These are phyloP conservation scores for Cladorhizidae sp. DNA, from an alignment of 37 sponge, comb jelly and placozoan genomes.

Conservation along the genomic window DNA sequence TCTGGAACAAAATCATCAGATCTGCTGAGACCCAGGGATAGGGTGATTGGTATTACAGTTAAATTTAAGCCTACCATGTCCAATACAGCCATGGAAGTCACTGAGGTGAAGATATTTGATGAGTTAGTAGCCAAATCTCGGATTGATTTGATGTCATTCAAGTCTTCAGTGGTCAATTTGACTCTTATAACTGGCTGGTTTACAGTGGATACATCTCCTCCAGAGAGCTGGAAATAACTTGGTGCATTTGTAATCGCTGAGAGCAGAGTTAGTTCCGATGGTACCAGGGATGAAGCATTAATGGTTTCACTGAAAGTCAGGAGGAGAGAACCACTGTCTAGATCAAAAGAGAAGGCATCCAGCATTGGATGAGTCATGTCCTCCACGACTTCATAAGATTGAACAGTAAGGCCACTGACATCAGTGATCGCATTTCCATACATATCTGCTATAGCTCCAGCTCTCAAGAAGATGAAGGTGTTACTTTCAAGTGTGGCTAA, in stretches of 20 bases:
- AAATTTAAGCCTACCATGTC: slow-evolving; percentile 84
- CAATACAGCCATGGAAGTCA: slow-evolving; percentile 46
- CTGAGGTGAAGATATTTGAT: slow-evolving; percentile 65
- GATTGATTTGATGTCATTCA: slow-evolving; percentile 78
- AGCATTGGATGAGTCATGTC: slow-evolving; percentile 72
- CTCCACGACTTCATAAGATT: slow-evolving; percentile 38
- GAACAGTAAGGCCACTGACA: slow-evolving; percentile 57
- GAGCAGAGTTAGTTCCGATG: slow-evolving; percentile 62
- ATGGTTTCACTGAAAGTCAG: slow-evolving; percentile 82
- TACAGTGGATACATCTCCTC: slow-evolving; percentile 19
- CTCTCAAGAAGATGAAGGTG: slow-evolving; percentile 69
- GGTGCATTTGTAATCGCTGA: slow-evolving; percentile 10
- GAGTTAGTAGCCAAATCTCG: slow-evolving; percentile 50
- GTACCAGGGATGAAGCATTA: slow-evolving; percentile 53
- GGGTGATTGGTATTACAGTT: slow-evolving; percentile 31
- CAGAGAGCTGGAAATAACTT: slow-evolving; percentile 40
- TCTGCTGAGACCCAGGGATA: slow-evolving; percentile 30
- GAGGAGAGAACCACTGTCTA: slow-evolving; percentile 57
- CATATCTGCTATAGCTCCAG: slow-evolving; percentile 61
- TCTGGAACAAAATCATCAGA: slow-evolving; percentile 51
- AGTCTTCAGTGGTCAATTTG: slow-evolving; percentile 55
- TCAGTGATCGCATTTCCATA: slow-evolving; percentile 58
- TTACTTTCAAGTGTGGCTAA: slow-evolving; percentile 63
- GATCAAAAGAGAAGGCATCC: slow-evolving; percentile 63
- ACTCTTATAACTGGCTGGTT: slow-evolving; percentile 58